A percentile compares a stretch with the other conserved stretches of the same genome.
These are phyloP conservation scores for Leptinotarsa defecta DNA, from an alignment of 1,140 invertebrate species.

Conservation along the genomic window DNA sequence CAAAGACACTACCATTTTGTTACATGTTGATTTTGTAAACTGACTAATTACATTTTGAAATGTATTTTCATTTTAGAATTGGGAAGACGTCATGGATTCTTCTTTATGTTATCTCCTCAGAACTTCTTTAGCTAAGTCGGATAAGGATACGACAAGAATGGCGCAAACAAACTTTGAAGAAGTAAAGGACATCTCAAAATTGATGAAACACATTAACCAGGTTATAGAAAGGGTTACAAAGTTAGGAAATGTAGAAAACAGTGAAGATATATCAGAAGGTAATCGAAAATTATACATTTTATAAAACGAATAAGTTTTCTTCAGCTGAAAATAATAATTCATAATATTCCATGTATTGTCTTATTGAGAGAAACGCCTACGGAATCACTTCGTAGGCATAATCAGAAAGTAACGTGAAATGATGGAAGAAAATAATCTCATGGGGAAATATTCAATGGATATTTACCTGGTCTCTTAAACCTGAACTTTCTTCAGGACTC, in stretches of 20 bases:
- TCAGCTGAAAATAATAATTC: too few relatives aligned
- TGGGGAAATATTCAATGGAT: too few relatives aligned
- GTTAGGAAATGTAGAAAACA: slow-evolving; percentile 1
- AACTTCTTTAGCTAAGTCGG: slow-evolving; percentile 59
- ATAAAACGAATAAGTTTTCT: too few relatives aligned
- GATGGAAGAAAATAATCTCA: too few relatives aligned
- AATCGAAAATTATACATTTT: background rate
- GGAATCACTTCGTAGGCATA: too few relatives aligned
- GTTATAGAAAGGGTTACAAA: slow-evolving; percentile 60
- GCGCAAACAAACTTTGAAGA: slow-evolving; percentile 57
- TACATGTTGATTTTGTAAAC: too few relatives aligned
- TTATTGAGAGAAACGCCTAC: too few relatives aligned
- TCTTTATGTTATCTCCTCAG: slow-evolving; percentile 61
- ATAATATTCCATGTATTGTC: too few relatives aligned
- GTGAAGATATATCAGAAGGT: background rate
- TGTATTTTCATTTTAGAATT: slow-evolving; percentile 57
- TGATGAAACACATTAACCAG: slow-evolving; percentile 65
- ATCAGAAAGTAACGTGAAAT: too few relatives aligned
- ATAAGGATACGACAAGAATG: slow-evolving; percentile 57
- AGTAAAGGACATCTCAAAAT: slow-evolving; percentile 60
- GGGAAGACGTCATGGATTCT: slow-evolving; percentile 65
- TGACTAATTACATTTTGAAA: background rate
- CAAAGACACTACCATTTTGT: too few relatives aligned
- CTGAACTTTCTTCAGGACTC: too few relatives aligned
- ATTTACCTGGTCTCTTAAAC: too few relatives aligned